Evolutionary conservation across 2,113 vertebrate genomes (phyloP).

Genomic region (Ictidomys tridecemlineatus): DNA sequence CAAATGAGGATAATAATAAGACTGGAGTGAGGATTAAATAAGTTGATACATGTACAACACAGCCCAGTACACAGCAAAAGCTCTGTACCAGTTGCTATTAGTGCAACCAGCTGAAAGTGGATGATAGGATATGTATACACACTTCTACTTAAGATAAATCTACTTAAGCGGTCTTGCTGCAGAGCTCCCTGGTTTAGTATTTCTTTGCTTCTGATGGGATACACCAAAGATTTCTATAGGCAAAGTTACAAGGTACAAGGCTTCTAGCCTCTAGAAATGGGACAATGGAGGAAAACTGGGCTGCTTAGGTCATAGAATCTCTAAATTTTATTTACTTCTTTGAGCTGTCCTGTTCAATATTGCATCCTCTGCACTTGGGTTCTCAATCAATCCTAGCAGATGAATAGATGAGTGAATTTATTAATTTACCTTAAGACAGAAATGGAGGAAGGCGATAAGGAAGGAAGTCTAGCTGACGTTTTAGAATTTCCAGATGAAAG

Average conservation of each 20-base stretch:
- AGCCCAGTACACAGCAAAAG: not conserved
- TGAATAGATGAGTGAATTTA: not conserved
- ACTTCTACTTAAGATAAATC: not conserved
- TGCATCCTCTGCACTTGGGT: not conserved
- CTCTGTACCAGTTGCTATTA: not conserved
- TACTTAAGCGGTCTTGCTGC: not conserved
- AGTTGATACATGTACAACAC: not conserved
- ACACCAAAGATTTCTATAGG: not conserved
- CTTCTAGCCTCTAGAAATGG: not conserved
- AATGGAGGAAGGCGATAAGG: not conserved
- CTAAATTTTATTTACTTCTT: not conserved
- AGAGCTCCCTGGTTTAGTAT: not conserved
- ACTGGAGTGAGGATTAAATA: not conserved
- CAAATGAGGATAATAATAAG: not conserved
- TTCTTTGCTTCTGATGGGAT: not conserved
- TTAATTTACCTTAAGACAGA: not conserved
- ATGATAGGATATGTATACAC: not conserved
- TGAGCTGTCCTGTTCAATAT: not conserved
- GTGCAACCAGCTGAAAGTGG: not conserved
- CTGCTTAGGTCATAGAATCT: not conserved
- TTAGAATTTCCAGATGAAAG: slow-evolving; percentile 6
- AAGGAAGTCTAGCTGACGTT: not conserved
- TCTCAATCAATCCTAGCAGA: not conserved
- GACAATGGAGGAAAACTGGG: not conserved
- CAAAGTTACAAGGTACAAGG: not conserved